Evolutionary conservation across 2,797 vertebrate genomes (phyloP).

Genomic region (Crocodylus rhombifer): DNA sequence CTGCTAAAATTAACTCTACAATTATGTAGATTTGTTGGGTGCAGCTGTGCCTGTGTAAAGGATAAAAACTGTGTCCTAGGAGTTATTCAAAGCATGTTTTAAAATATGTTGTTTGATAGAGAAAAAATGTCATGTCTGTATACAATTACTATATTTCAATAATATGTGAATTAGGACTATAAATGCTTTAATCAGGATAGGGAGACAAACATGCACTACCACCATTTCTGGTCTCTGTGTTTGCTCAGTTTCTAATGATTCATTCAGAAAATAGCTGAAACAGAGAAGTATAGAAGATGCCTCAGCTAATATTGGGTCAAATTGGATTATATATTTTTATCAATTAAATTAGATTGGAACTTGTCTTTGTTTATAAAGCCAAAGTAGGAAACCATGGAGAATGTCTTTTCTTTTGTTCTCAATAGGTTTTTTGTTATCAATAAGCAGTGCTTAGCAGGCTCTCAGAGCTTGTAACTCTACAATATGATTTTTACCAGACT

Average conservation of each 20-base stretch:
- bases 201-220: background rate
- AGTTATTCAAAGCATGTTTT: background rate
- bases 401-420: rapidly evolving
- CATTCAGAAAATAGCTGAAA: background rate
- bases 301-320: background rate
- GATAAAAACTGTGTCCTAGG: background rate
- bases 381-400: background rate
- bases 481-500: background rate
- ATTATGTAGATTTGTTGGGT: background rate
- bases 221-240: background rate
- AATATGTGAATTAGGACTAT: background rate
- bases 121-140: background rate
- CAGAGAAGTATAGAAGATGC: background rate
- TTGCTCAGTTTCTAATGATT: background rate
- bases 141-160: background rate
- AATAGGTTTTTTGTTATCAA: background rate
- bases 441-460: background rate
- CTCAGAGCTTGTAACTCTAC: background rate
- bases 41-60: background rate
- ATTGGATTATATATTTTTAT: background rate
- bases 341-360: background rate
- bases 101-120: background rate
- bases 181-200: background rate
- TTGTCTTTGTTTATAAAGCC: background rate
- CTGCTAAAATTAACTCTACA: conserved; percentile 17